These are phyloP conservation scores for rat (Rattus norvegicus) DNA, from an alignment of 2,113 vertebrate genomes.

Conservation along the genomic window GRCr8 NC_086032.1:58563001-58563500, in stretches of 20 bases:
- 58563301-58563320: conserved; percentile 87
- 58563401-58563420: background rate
- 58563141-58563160: conserved; percentile 87
- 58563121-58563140: conserved; percentile 88
- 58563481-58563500: background rate
- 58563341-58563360: conserved; percentile 63
- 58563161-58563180: conserved; percentile 83
- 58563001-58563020: no score
- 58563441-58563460: background rate
- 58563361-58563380: background rate
- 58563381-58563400: background rate
- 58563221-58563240: conserved; percentile 88
- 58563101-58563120: background rate
- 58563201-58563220: conserved; percentile 85
- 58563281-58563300: conserved; percentile 86
- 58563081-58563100: no score
- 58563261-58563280: conserved; percentile 86
- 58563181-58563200: conserved; percentile 85
- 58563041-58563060: background rate
- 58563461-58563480: background rate
- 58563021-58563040: background rate
- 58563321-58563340: conserved; percentile 85
- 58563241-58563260: conserved; percentile 87
- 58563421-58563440: background rate
- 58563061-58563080: no score